Evolutionary conservation across 2,888 invertebrate genomes (phyloP).

Genomic region (Caenorhabditis doughertyi): DNA sequence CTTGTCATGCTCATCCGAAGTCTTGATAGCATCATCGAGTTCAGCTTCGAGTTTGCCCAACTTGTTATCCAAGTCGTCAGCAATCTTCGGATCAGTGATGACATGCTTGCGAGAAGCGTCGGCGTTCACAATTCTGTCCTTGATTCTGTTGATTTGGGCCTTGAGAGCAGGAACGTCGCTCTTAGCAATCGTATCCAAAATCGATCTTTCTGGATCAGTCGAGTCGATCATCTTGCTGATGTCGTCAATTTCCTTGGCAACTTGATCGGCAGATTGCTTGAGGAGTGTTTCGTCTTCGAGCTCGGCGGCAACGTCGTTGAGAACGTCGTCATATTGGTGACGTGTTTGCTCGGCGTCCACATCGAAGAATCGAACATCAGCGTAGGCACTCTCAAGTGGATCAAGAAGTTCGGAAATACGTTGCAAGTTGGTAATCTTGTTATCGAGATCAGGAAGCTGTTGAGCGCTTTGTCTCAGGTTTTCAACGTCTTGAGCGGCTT

Average conservation of each 20-base stretch:
- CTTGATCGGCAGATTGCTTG: constrained; percentile 68
- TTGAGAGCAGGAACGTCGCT: constrained; percentile 64
- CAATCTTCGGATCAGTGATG: constrained; percentile 49
- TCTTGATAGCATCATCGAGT: constrained; percentile 65
- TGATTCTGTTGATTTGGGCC: constrained; percentile 65
- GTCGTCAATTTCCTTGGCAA: constrained; percentile 66
- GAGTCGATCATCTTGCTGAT: constrained; percentile 53
- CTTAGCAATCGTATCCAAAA: constrained; percentile 53
- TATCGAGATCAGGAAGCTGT: constrained; percentile 47
- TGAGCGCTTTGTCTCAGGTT: constrained; percentile 45
- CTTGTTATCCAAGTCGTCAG: constrained; percentile 53
- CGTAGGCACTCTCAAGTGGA: constrained; percentile 70
- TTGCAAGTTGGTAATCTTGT: constrained; percentile 67
- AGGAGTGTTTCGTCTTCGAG: constrained; percentile 69
- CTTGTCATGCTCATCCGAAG: constrained; percentile 63
- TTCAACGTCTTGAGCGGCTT: constrained; percentile 62
- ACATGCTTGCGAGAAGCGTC: constrained; percentile 65
- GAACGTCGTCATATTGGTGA: constrained; percentile 71
- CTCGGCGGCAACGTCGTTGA: constrained; percentile 65
- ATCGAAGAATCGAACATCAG: constrained; percentile 78
- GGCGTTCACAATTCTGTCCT: constrained; percentile 61
- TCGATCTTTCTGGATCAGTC: constrained; percentile 49
- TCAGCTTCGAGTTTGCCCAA: constrained; percentile 48
- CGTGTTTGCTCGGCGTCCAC: constrained; percentile 75
- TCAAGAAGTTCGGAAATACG: constrained; percentile 70